Evolutionary conservation across 2,888 invertebrate genomes (phyloP), one percentile per base, ranked within the genome.

Genomic region (Halictus quadricinctus): DNA sequence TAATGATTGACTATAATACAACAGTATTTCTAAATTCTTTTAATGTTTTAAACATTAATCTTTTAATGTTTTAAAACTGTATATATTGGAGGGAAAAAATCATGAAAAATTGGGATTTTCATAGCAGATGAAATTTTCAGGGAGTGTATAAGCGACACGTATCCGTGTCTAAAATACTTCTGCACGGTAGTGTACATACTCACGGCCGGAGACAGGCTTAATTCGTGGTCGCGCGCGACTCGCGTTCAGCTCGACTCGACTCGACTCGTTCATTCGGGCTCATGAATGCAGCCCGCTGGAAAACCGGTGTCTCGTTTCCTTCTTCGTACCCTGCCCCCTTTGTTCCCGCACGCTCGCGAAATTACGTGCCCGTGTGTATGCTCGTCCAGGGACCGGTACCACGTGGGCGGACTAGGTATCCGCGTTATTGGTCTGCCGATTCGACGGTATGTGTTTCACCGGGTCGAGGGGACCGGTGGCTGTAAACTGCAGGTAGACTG

Each of bases 391-490:
- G 54, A 54, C 50, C 70, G 13, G 43, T 25, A 7, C 64, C 88
- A 85, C 83, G 89, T 90, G 90, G 90, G 90, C 90, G 89, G 86
- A 90, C 88, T 83, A 84, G 89, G 81, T 90, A 88, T 88, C 86
- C 82, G 73, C 76, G 85, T 87, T 88, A 85, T 85, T 83, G 80
- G 79, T 78, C 87, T 72, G 87, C 81, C 87, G 82, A 85, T 85
- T 88, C 84, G 77, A 77, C 82, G 86, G 84, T 88, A 88, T 84
- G 84, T 81, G 66, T 87, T 87, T 87, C 86, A 87, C 86, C 70
- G 69, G 80, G 86, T 83, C 79, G 60, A 43, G 48, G 60, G 79
- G 76, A 54, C 29, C 48, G 75, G 54, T n/a, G 76, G 13, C 25
- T 74, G 64, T n/a, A 21, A 69, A 58, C 48, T 72, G 74, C 72